Evolutionary conservation across 2,113 vertebrate genomes (phyloP).

Genomic region (Cygnus buccinator): DNA sequence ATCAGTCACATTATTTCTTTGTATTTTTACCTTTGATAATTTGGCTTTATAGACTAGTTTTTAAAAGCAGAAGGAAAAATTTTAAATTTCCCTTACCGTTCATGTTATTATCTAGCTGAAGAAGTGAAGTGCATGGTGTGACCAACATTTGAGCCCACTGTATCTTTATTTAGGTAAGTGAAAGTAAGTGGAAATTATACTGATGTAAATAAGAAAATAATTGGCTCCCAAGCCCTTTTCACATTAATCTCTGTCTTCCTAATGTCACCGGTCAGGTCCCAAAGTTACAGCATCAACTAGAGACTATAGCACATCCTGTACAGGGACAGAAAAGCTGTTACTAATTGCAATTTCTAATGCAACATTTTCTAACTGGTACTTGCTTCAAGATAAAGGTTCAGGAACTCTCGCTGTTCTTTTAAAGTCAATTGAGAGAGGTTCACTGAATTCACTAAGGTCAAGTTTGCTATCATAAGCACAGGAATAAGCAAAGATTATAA

Average conservation of each 20-base stretch:
- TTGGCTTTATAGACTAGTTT: not conserved
- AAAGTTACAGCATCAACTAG: not conserved
- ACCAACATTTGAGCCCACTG: not conserved
- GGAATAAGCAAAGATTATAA: not conserved
- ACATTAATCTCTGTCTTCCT: not conserved
- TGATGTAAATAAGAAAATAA: not conserved
- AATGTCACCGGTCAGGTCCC: not conserved
- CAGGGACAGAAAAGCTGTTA: not conserved
- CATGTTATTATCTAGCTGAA: not conserved
- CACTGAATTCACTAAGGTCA: not conserved
- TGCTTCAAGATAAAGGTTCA: not conserved
- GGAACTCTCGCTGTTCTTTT: not conserved
- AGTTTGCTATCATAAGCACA: not conserved
- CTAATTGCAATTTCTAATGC: not conserved
- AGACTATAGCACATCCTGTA: not conserved
- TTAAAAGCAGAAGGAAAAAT: not conserved
- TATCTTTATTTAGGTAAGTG: not conserved
- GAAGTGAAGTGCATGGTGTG: not conserved
- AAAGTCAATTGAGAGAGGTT: not conserved
- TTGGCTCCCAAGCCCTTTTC: not conserved
- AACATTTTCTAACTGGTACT: not conserved
- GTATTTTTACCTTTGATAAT: not conserved
- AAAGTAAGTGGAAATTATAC: not conserved
- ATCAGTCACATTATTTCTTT: not conserved
- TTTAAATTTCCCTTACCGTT: not conserved